phyloP scores from a whole-genome alignment of 2,797 vertebrate genomes.

The Pitangus sulphuratus region DNA sequence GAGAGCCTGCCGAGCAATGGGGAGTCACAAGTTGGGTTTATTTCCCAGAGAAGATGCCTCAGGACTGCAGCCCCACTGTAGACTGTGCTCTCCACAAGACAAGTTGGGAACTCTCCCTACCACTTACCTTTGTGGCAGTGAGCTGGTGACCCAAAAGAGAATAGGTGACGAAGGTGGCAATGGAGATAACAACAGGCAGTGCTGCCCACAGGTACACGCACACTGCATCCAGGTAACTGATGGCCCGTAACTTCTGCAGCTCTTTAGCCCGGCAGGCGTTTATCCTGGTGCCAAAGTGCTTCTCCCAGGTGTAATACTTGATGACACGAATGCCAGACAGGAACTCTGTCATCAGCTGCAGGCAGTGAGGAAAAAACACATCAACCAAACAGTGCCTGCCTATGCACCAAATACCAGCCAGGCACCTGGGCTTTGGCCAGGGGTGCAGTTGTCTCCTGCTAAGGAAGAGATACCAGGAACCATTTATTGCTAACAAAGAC shows the following conservation, averaged over 20 bases:
- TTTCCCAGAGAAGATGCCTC: neutral
- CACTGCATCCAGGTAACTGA: constrained; percentile 92
- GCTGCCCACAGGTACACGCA: constrained; percentile 97
- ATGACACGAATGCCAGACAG: constrained; percentile 92
- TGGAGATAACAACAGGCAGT: constrained; percentile 91
- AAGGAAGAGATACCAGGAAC: neutral
- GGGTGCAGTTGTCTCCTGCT: neutral
- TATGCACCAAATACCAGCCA: neutral
- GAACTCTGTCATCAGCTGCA: constrained; percentile 91
- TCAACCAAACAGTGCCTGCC: neutral
- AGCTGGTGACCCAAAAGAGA: constrained; percentile 90
- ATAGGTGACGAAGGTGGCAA: constrained; percentile 91
- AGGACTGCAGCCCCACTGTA: neutral
- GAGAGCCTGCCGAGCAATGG: neutral
- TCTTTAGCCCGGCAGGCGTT: constrained; percentile 80
- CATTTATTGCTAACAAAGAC: neutral
- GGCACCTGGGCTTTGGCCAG: neutral
- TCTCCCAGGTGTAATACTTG: constrained; percentile 95
- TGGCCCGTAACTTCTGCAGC: constrained; percentile 80
- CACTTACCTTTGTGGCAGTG: constrained; percentile 88
- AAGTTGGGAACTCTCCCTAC: neutral
- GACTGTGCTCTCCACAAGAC: neutral
- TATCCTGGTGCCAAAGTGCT: constrained; percentile 83
- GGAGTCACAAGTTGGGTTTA: neutral
- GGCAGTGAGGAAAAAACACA: neutral